phyloP scores from a whole-genome alignment of 2,797 vertebrate genomes.

The Callimico goeldii region DNA sequence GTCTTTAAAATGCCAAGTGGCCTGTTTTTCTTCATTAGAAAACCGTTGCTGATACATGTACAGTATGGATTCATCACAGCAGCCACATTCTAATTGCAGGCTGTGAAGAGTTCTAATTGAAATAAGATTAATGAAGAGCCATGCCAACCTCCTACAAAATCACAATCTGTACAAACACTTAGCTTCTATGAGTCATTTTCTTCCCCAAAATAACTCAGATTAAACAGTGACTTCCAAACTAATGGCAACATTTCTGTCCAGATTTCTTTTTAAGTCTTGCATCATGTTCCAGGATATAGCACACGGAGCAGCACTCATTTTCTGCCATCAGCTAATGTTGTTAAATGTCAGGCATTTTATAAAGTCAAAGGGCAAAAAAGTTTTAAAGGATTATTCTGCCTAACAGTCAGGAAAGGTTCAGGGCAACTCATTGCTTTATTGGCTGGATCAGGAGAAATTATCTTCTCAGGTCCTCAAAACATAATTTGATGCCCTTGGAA shows the following conservation, averaged over 20 bases:
- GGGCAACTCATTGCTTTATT: slow-evolving; percentile 77
- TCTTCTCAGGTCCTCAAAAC: slow-evolving; percentile 30
- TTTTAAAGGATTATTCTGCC: slow-evolving; percentile 82
- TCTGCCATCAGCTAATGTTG: slow-evolving; percentile 83
- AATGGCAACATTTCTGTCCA: slow-evolving; percentile 79
- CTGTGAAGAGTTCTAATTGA: slow-evolving; percentile 81
- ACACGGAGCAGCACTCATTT: slow-evolving; percentile 81
- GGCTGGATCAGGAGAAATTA: slow-evolving; percentile 64
- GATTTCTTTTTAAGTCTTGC: slow-evolving; percentile 81
- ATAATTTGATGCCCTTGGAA: neutral
- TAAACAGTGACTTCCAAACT: slow-evolving; percentile 79
- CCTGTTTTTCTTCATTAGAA: slow-evolving; percentile 70
- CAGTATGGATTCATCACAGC: slow-evolving; percentile 58
- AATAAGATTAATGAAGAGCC: slow-evolving; percentile 84
- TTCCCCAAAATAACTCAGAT: slow-evolving; percentile 73
- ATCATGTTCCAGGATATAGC: slow-evolving; percentile 81
- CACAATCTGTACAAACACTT: slow-evolving; percentile 74
- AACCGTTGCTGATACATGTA: slow-evolving; percentile 46
- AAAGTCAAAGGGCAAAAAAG: slow-evolving; percentile 86
- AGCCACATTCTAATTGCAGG: slow-evolving; percentile 70
- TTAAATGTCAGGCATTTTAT: slow-evolving; percentile 88
- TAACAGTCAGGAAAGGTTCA: slow-evolving; percentile 82
- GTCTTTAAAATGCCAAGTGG: slow-evolving; percentile 68
- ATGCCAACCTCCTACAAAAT: slow-evolving; percentile 74
- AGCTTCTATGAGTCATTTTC: slow-evolving; percentile 80